Percentiles rank a stretch among this genome's conserved stretches.
These are phyloP conservation scores for Periophthalmus modestus DNA, from an alignment of 2,113 vertebrate genomes.

Conservation along the genomic window DNA sequence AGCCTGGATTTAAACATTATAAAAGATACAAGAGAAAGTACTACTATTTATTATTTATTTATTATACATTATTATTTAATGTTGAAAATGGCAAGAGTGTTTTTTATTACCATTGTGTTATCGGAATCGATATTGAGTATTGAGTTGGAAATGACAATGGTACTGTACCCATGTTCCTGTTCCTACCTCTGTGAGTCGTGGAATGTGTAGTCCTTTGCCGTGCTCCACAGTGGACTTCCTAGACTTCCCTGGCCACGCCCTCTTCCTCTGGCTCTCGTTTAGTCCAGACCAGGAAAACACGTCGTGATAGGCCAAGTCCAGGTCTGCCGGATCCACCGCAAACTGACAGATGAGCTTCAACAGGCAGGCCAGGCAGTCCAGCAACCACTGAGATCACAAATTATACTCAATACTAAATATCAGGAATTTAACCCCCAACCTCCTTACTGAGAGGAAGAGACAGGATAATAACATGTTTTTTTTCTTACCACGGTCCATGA, in stretches of 20 bases:
- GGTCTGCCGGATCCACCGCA: slow-evolving; percentile 93
- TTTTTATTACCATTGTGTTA: too few relatives aligned
- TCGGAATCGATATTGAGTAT: too few relatives aligned
- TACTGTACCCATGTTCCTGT: too few relatives aligned
- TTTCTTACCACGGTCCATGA: slow-evolving; percentile 94
- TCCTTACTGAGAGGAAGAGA: neutral
- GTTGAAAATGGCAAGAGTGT: too few relatives aligned
- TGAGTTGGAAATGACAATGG: too few relatives aligned
- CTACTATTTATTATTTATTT: too few relatives aligned
- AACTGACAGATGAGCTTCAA: slow-evolving; percentile 99
- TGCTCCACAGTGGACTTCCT: slow-evolving; percentile 92
- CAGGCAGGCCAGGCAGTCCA: slow-evolving; percentile 97
- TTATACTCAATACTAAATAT: neutral
- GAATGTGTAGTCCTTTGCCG: slow-evolving; percentile 92
- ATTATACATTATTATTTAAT: too few relatives aligned
- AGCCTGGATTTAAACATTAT: too few relatives aligned
- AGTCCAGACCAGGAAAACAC: slow-evolving; percentile 97
- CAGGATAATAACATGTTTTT: too few relatives aligned
- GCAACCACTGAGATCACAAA: slow-evolving; percentile 83
- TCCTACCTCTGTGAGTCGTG: slow-evolving; percentile 91
- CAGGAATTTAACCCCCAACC: neutral
- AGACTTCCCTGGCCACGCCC: slow-evolving; percentile 93
- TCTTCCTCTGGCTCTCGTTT: slow-evolving; percentile 89
- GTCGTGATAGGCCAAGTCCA: slow-evolving; percentile 96
- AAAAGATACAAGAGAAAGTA: too few relatives aligned